These are phyloP conservation scores for Paralvinella palmiformis DNA, from an alignment of 1,140 invertebrate genomes.

Conservation along the genomic window DNA sequence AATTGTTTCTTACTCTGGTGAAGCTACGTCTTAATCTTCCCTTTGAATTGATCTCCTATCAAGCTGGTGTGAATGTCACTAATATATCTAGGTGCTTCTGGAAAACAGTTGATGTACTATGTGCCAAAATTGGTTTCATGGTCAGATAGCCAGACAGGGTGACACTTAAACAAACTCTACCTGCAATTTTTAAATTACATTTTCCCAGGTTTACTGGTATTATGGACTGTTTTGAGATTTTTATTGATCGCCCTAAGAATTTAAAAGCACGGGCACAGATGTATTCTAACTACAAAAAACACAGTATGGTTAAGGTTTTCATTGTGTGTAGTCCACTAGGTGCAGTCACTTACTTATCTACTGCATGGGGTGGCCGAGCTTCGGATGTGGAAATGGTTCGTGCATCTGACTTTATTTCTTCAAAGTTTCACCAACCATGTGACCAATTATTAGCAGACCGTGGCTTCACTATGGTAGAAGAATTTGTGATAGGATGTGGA, in stretches of 20 bases:
- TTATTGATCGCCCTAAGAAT: conserved; percentile 24
- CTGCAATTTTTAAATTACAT: conserved; percentile 19
- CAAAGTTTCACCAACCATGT: too few species aligned
- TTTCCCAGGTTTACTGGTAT: conserved; percentile 22
- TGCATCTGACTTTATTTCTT: conserved; percentile 15
- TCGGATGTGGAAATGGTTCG: conserved; percentile 24
- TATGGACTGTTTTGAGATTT: conserved; percentile 30
- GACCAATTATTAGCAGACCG: conserved; percentile 24
- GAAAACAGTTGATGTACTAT: background rate
- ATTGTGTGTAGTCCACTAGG: conserved; percentile 23
- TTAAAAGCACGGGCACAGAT: conserved; percentile 16
- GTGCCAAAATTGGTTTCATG: conserved; percentile 6
- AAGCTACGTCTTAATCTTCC: conserved; percentile 6
- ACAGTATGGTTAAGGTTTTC: conserved; percentile 24
- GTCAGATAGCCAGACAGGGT: conserved; percentile 4
- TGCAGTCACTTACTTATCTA: conserved; percentile 21
- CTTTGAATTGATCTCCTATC: conserved; percentile 2
- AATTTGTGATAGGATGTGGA: conserved; percentile 20
- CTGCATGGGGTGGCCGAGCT: conserved; percentile 24
- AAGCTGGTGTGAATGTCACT: conserved; percentile 7
- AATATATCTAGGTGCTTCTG: background rate
- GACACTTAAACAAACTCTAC: conserved; percentile 10
- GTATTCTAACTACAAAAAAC: conserved; percentile 26
- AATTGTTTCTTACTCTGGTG: conserved; percentile 6
- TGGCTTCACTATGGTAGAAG: conserved; percentile 22